Conservation (phyloP, 2,113 vertebrate species). For the Osmerus eperlanus region DNA sequence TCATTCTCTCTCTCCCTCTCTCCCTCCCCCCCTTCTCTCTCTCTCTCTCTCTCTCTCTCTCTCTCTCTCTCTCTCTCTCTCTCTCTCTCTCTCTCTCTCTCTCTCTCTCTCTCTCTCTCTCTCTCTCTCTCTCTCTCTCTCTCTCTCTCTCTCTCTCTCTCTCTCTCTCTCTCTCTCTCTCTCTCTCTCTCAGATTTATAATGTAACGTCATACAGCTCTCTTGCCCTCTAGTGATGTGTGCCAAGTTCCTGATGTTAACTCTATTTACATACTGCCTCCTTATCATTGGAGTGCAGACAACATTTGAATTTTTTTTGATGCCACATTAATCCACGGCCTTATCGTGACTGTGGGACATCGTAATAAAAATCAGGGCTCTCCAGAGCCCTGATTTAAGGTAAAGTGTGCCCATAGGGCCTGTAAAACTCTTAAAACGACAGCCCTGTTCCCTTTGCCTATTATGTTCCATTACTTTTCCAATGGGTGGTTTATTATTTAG, state of each 20-base stretch:
- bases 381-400: conserved; percentile 40
- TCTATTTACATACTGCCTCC: conserved; percentile 39
- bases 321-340: conserved; percentile 34
- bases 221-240: conserved; percentile 11
- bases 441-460: conserved; percentile 19
- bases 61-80: background rate
- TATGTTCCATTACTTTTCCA: conserved; percentile 18
- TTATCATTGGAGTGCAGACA: conserved; percentile 50
- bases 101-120: background rate
- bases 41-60: background rate
- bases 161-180: too few relatives aligned
- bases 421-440: conserved; percentile 26
- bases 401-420: conserved; percentile 38
- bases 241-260: conserved; percentile 31
- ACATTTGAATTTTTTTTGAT: conserved; percentile 39
- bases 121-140: background rate
- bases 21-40: background rate
- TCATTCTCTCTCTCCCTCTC: conserved; percentile 2
- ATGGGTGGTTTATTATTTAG: conserved; percentile 17
- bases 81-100: background rate
- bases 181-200: conserved; percentile 9
- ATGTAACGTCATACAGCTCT: conserved; percentile 6
- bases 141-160: background rate
- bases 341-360: conserved; percentile 42
- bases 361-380: conserved; percentile 30